Conservation (phyloP, 2,797 vertebrate species). For the Graptemys geographica region DNA sequence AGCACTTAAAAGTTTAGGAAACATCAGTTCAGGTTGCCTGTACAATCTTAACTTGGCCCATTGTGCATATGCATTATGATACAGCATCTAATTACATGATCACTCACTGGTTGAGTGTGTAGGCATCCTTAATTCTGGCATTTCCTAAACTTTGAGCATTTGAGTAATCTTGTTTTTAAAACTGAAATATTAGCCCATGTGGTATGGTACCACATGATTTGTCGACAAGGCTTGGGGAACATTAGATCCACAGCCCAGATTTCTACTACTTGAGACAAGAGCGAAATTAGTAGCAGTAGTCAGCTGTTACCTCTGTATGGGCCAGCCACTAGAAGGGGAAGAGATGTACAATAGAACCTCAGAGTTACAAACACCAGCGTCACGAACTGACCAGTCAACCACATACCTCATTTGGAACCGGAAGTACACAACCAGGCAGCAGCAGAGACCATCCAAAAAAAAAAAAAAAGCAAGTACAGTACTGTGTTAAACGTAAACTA, state of each 20-base stretch:
- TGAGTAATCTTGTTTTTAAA: not conserved
- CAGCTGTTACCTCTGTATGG: not conserved
- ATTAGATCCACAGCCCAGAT: not conserved
- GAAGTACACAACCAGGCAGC: too few species aligned
- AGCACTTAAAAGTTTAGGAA: not conserved
- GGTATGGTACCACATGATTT: not conserved
- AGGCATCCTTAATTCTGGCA: fast-evolving
- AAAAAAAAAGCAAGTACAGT: too few species aligned
- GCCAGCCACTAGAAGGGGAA: not conserved
- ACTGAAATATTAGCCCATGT: fast-evolving
- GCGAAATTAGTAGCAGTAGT: not conserved
- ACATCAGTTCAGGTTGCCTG: not conserved
- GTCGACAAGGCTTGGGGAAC: not conserved
- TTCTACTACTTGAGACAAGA: not conserved
- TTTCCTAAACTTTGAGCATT: too few species aligned
- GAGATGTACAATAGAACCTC: not conserved
- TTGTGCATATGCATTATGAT: not conserved
- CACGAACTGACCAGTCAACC: too few species aligned
- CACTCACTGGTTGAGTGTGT: fast-evolving
- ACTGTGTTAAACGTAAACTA: too few species aligned
- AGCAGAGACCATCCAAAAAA: too few species aligned
- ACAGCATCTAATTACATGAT: not conserved
- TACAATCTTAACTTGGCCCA: not conserved
- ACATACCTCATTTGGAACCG: too few species aligned
- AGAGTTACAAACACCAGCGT: too few species aligned